Evolutionary conservation across 2,797 vertebrate species (phyloP).

Genomic region (Smutsia gigantea): DNA sequence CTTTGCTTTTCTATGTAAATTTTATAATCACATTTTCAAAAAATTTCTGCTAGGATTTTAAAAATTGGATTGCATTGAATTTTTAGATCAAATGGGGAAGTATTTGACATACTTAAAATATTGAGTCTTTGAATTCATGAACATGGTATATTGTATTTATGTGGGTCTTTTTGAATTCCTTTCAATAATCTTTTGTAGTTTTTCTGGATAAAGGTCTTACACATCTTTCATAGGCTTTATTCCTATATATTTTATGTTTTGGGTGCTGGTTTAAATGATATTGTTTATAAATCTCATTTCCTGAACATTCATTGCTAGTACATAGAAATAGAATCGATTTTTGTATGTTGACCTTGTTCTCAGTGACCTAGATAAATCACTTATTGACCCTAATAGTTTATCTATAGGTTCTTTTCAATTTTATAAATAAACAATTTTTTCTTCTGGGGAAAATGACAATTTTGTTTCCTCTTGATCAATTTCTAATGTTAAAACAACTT

Average conservation of each 20-base stretch:
- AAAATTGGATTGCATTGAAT: not conserved
- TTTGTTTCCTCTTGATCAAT: not conserved
- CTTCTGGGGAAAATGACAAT: not conserved
- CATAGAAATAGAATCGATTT: not conserved
- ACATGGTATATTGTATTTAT: not conserved
- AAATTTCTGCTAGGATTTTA: not conserved
- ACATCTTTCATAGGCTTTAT: not conserved
- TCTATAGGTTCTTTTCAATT: not conserved
- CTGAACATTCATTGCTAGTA: not conserved
- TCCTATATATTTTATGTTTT: not conserved
- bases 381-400: not conserved
- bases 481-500: not conserved
- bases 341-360: not conserved
- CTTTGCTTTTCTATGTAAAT: not conserved
- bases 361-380: not conserved
- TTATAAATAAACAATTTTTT: not conserved
- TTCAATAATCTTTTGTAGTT: not conserved
- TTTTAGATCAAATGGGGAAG: not conserved
- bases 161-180: not conserved
- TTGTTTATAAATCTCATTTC: slow-evolving; percentile 27
- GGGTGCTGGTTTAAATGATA: not conserved
- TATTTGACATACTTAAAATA: not conserved
- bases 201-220: not conserved
- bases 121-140: not conserved
- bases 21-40: not conserved